Conservation (phyloP, 1,140 invertebrate species). For the Melipona quadrifasciata region DNA sequence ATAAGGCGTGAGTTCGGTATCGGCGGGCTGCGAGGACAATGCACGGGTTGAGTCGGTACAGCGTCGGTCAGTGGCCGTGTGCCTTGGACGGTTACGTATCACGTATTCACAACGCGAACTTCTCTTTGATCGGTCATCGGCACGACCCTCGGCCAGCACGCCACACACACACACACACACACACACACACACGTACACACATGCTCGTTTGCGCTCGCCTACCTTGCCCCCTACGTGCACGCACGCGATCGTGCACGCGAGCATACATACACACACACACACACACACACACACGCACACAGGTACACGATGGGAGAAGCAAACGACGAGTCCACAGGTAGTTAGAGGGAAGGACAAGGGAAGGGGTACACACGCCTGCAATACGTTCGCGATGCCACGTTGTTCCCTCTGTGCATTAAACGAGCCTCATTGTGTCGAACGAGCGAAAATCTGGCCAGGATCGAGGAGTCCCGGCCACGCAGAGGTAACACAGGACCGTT, state of each 20-base stretch:
- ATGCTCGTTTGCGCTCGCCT: neutral
- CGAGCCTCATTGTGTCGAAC: slow-evolving; percentile 23
- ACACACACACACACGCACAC: neutral
- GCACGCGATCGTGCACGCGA: neutral
- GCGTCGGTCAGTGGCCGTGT: slow-evolving; percentile 74
- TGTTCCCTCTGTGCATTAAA: slow-evolving; percentile 27
- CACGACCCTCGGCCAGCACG: slow-evolving; percentile 72
- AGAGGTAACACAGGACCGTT: neutral
- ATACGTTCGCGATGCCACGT: slow-evolving; percentile 45
- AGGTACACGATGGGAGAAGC: neutral
- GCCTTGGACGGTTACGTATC: slow-evolving; percentile 77
- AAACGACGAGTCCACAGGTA: neutral
- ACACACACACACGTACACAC: slow-evolving; percentile 33
- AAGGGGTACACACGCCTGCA: slow-evolving; percentile 41
- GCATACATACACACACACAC: neutral
- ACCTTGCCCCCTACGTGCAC: slow-evolving; percentile 1
- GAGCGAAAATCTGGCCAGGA: slow-evolving; percentile 29
- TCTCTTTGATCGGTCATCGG: slow-evolving; percentile 78
- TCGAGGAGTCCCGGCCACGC: neutral
- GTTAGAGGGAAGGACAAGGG: slow-evolving; percentile 3
- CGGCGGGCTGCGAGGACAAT: slow-evolving; percentile 67
- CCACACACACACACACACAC: slow-evolving; percentile 22
- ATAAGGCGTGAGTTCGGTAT: slow-evolving; percentile 38
- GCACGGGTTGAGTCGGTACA: slow-evolving; percentile 65
- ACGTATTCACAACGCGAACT: slow-evolving; percentile 76